These are phyloP conservation scores for Orius laevigatus DNA, from an alignment of 1,140 invertebrate genomes.

Conservation along the genomic window DNA sequence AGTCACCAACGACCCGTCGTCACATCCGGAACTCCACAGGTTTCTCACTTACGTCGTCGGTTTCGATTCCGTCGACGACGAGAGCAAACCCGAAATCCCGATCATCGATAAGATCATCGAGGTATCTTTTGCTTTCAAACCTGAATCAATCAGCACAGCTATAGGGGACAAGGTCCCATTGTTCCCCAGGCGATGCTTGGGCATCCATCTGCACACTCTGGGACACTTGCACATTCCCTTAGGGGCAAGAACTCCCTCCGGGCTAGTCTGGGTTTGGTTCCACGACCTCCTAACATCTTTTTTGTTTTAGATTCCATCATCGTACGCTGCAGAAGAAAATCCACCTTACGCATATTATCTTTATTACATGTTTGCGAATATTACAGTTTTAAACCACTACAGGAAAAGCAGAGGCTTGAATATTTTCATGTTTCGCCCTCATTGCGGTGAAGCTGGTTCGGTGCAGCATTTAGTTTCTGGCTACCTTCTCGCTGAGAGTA, in stretches of 20 bases:
- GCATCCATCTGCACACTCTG: no score
- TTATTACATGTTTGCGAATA: conserved; percentile 97
- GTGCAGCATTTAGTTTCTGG: conserved; percentile 91
- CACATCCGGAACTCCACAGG: conserved; percentile 83
- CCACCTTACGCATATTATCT: conserved; percentile 97
- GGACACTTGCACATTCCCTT: no score
- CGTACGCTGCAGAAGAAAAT: conserved; percentile 86
- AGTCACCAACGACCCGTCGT: conserved; percentile 79
- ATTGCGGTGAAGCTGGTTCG: conserved; percentile 96
- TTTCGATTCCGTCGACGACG: conserved; percentile 98
- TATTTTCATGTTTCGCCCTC: conserved; percentile 89
- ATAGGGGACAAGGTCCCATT: no score
- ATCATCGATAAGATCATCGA: conserved; percentile 70
- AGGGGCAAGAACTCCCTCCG: no score
- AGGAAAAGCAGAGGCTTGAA: conserved; percentile 82
- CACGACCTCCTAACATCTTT: no score
- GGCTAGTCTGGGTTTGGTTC: no score
- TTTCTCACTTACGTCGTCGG: conserved; percentile 82
- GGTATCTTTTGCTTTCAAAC: no score
- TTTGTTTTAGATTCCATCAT: conserved; percentile 46
- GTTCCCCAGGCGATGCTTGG: no score
- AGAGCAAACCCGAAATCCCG: conserved; percentile 96
- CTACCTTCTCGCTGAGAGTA: conserved; percentile 94
- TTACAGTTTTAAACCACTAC: conserved; percentile 88
- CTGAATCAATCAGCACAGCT: no score